Percentiles rank a stretch among this genome's conserved stretches.
These are phyloP conservation scores for Salvelinus alpinus DNA, from an alignment of 2,113 vertebrate genomes.

Conservation along the genomic window DNA sequence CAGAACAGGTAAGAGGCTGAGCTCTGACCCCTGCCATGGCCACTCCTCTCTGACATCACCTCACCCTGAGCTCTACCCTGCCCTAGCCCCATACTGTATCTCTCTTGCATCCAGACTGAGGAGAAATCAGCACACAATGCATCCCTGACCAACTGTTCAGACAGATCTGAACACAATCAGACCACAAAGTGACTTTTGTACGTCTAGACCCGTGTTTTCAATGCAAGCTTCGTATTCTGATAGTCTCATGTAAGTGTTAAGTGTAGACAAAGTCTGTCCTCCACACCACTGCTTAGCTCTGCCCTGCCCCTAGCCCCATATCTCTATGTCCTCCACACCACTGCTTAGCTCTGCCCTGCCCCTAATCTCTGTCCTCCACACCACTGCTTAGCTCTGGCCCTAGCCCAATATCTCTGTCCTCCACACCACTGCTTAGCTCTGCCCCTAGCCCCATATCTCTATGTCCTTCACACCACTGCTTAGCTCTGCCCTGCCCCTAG, in stretches of 20 bases:
- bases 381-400: neutral
- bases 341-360: too few relatives aligned
- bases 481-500: too few relatives aligned
- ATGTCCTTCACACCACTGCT: too few relatives aligned
- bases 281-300: neutral
- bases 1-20: conserved; percentile 84
- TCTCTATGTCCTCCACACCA: too few relatives aligned
- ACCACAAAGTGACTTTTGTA: too few relatives aligned
- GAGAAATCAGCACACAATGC: too few relatives aligned
- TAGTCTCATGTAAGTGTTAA: too few relatives aligned
- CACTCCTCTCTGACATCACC: neutral
- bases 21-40: neutral
- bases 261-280: neutral
- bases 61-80: neutral
- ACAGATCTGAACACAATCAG: too few relatives aligned
- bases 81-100: conserved; percentile 55
- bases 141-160: too few relatives aligned
- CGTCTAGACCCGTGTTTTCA: too few relatives aligned
- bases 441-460: neutral
- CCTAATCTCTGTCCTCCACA: too few relatives aligned
- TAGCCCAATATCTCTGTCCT: neutral
- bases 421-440: neutral
- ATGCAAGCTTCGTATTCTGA: too few relatives aligned
- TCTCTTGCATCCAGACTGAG: conserved; percentile 70
- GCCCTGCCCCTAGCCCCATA: neutral